Base-by-base conservation (phyloP, 2,797 vertebrate species). In the Avahi laniger region DNA sequence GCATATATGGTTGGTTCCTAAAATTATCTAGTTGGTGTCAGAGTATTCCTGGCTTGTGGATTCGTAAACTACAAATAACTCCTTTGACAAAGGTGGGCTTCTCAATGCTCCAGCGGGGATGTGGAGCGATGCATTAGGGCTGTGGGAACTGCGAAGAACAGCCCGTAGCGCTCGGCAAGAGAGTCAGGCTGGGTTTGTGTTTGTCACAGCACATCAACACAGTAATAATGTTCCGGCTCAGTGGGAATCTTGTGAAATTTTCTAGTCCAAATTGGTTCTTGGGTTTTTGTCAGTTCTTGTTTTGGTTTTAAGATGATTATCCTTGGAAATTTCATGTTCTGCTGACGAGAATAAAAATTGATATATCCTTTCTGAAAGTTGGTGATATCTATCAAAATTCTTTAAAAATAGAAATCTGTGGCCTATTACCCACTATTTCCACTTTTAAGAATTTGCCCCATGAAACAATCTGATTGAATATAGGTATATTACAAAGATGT, bases 401-500 rank as follows among this genome's bases (percentile, higher is more conserved):
- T 13, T 26, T 61, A 57, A 82, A 30, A 46, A 35, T 28, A 52
- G 46, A 46, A 48, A 6, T 72, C 72, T 87, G 8, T 7, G 15
- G n/a, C 35, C 46, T 78, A 18, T 46, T 82, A 78, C 0, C 15
- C 30, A 50, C 30, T 48, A 46, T 65, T 72, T 89, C n/a, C 43
- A 35, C 8, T 85, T 93, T 89, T 50, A 84, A 38, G 20, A 50
- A 59, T 72, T 70, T 89, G 33, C 26, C 5, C 18, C 38, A 41
- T 88, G 63, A 67, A 93, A 67, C 59, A 80, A 87, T 61, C 35
- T 75, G 63, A 82, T 82, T 85, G 48, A 85, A 61, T 13, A 73
- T 11, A 69, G 57, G 35, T 33, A 41, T 0, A 30, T 63, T 72
- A 41, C 5, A 13, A 69, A 92, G 41, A 61, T 61, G 5, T 28